These are phyloP conservation scores for Lytechinus pictus DNA, from an alignment of 35 echinoderm and acorn worm species.

Conservation along the genomic window DNA sequence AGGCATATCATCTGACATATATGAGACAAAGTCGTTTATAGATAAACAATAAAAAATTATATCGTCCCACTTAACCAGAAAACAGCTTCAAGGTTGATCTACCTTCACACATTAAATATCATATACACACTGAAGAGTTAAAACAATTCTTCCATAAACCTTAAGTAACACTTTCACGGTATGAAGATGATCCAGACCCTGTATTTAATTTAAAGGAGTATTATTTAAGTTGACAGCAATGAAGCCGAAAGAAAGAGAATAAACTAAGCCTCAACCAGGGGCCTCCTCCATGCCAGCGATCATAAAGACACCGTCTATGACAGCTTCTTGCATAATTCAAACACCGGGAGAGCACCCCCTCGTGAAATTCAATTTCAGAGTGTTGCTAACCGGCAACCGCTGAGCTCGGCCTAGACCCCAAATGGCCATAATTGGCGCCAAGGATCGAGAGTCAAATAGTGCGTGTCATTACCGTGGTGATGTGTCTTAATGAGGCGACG, in stretches of 20 bases:
- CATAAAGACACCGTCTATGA: background rate
- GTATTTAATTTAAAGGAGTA: background rate
- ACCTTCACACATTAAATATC: too few relatives aligned
- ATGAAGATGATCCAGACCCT: background rate
- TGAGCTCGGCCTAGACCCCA: background rate
- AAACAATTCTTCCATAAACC: background rate
- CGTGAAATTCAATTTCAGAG: conserved; percentile 4
- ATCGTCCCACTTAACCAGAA: too few relatives aligned
- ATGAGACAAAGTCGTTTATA: too few relatives aligned
- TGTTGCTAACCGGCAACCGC: background rate
- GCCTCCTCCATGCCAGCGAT: background rate
- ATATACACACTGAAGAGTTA: too few relatives aligned
- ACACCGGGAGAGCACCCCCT: conserved; percentile 14
- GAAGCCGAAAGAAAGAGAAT: background rate
- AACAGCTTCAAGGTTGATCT: too few relatives aligned
- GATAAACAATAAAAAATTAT: too few relatives aligned
- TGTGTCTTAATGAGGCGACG: background rate
- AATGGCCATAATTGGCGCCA: background rate
- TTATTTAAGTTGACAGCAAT: background rate
- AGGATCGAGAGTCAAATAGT: conserved; percentile 18
- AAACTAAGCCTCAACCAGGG: background rate
- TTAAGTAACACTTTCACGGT: background rate
- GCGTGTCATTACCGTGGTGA: background rate
- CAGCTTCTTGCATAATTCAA: conserved; percentile 12
- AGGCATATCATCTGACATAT: too few relatives aligned